Evolutionary conservation across 2,888 invertebrate species (phyloP).

Genomic region (Apotomis betuletana): DNA sequence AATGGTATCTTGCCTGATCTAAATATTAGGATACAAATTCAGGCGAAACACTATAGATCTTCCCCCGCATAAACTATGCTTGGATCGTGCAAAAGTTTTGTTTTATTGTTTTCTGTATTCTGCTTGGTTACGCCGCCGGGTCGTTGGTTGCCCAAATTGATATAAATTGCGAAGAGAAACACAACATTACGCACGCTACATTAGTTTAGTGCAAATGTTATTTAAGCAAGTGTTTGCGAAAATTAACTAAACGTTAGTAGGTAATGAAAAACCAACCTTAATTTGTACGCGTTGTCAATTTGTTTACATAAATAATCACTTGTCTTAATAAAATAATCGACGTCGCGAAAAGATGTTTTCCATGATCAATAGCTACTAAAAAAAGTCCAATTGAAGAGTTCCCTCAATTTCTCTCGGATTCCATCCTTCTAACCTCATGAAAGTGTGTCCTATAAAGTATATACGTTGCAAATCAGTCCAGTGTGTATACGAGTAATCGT

Average conservation of each 20-base stretch:
- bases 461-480: no score
- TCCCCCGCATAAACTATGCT: conserved; percentile 40
- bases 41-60: conserved; percentile 42
- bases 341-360: no score
- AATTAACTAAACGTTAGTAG: not conserved
- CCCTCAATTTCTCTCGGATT: no score
- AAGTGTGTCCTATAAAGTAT: no score
- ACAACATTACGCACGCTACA: not conserved
- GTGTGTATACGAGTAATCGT: no score
- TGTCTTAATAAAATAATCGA: no score
- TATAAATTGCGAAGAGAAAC: conserved; percentile 27
- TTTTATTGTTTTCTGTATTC: conserved; percentile 41
- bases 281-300: no score
- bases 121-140: conserved; percentile 31
- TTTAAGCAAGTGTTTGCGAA: not conserved
- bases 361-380: no score
- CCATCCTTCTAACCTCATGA: no score
- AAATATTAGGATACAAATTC: conserved; percentile 72
- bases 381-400: no score
- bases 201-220: not conserved
- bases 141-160: conserved; percentile 27
- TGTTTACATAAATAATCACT: no score
- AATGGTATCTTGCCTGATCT: conserved; percentile 69
- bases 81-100: conserved; percentile 39
- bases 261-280: no score